Conservation (phyloP, 2,113 vertebrate species). For the Apus apus region DNA sequence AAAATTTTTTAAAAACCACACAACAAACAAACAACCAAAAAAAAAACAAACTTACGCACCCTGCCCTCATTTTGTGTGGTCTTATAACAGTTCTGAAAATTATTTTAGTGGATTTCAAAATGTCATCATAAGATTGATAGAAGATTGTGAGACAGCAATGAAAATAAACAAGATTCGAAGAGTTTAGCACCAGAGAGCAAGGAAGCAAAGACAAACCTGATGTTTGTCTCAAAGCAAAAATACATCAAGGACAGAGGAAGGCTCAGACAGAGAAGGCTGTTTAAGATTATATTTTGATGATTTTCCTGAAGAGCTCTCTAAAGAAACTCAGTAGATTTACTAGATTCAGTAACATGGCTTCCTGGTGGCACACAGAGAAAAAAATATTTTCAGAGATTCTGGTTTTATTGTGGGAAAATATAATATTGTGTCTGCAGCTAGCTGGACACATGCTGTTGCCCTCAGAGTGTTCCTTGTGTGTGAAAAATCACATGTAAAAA, state of each 20-base stretch:
- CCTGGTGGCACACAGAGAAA: not conserved
- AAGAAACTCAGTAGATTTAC: slow-evolving; percentile 29
- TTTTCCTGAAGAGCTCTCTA: not conserved
- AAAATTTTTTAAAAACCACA: not conserved
- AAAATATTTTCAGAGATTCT: not conserved
- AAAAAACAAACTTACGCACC: not conserved
- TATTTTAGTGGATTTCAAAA: slow-evolving; percentile 1
- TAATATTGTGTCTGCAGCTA: not conserved
- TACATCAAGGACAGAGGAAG: not conserved
- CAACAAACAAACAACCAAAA: not conserved
- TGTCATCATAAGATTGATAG: not conserved
- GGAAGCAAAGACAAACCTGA: not conserved
- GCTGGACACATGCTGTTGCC: not conserved
- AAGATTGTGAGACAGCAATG: not conserved
- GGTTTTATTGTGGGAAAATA: not conserved
- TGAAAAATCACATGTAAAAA: not conserved
- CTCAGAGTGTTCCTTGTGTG: not conserved
- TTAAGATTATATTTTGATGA: slow-evolving; percentile 8
- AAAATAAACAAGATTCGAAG: slow-evolving; percentile 33
- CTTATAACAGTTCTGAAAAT: not conserved
- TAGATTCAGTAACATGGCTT: not conserved
- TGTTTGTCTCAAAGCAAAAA: not conserved
- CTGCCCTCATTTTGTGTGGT: not conserved
- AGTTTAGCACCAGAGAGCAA: not conserved
- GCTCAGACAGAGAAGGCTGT: not conserved